Base-by-base conservation (phyloP, 2,797 vertebrate species). In the Tokudaia muenninki region DNA sequence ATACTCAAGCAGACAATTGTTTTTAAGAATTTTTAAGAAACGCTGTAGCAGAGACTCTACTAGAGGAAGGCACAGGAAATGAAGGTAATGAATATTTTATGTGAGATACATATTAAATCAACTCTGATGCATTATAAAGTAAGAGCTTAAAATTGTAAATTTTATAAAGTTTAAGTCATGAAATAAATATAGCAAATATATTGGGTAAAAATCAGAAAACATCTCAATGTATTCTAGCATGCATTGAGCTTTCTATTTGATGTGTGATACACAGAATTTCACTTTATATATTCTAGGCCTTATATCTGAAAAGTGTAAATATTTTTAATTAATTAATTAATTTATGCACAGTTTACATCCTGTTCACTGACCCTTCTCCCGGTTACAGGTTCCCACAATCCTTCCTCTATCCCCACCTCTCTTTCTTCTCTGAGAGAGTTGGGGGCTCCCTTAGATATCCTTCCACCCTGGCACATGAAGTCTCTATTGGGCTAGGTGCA, bases 61-160 rank as follows among this genome's bases (percentile, higher is more conserved):
- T 95, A 75, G 75, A 89, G 37, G 59, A 96, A 88, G 79, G 34
- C 22, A 61, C 21, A 95, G 78, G 41, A 84, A 94, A 94, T 93
- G 41, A 96, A 95, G 26, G 91, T 16, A 80, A 72, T 92, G 57
- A 83, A 83, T 95, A 92, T 88, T 96, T 92, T 89, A 78, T 86
- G 29, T 78, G 16, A 90, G 16, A 55, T 94, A 87, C 59, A 82
- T 87, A 91, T 83, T 79, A 92, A 87, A 90, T 87, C 1, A 97
- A 84, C 47, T 94, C 41, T 80, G 31, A 86, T 61, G n/a, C n/a
- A 55, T 82, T 59, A 87, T 52, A 89, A 94, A 92, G 31, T 72
- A 75, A 87, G 44, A 41, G 65, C 82, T 95, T 75, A 44, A 96
- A 94, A 92, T 10, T 22, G 0, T 89, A 92, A 72, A 81, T 81